Evolutionary conservation across 2,888 invertebrate genomes (phyloP).

Genomic region (Priocnemis perturbator): DNA sequence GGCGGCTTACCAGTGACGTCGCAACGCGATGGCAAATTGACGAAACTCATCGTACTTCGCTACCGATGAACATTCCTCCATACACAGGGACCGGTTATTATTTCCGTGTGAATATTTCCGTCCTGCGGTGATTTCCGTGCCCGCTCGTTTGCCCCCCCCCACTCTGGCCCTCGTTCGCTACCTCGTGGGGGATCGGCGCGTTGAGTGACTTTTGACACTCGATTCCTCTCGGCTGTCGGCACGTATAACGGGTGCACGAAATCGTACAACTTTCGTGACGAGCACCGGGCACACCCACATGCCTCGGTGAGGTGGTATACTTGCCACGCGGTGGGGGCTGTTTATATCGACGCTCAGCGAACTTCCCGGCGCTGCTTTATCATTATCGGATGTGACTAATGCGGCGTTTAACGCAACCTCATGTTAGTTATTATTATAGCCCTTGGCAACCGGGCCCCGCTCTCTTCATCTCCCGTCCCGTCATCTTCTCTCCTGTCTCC

Average conservation of each 20-base stretch:
- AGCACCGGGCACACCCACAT: not conserved
- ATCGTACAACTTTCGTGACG: constrained; percentile 2
- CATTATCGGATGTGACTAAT: constrained; percentile 70
- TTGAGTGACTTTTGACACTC: constrained; percentile 34
- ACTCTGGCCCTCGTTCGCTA: not conserved
- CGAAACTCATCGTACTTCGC: too few species aligned
- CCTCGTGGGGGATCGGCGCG: not conserved
- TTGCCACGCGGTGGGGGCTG: constrained; percentile 32
- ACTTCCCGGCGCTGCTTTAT: constrained; percentile 61
- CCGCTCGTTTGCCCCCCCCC: not conserved
- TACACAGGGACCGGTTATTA: too few species aligned
- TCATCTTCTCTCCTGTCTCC: constrained; percentile 26
- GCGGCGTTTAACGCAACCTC: constrained; percentile 67
- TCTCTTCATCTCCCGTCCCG: constrained; percentile 3
- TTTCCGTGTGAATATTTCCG: too few species aligned
- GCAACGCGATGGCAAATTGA: too few species aligned
- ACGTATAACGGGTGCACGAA: constrained; percentile 10
- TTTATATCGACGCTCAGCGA: constrained; percentile 57
- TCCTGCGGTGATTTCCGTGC: too few species aligned
- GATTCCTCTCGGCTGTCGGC: constrained; percentile 25
- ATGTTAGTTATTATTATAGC: constrained; percentile 67
- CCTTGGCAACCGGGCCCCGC: constrained; percentile 58
- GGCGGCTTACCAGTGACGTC: too few species aligned
- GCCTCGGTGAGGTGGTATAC: constrained; percentile 19
- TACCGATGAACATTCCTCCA: too few species aligned